Base-by-base conservation (phyloP, 92 coral and sea anemone genomes). In the Pocillopora meandrina region DNA sequence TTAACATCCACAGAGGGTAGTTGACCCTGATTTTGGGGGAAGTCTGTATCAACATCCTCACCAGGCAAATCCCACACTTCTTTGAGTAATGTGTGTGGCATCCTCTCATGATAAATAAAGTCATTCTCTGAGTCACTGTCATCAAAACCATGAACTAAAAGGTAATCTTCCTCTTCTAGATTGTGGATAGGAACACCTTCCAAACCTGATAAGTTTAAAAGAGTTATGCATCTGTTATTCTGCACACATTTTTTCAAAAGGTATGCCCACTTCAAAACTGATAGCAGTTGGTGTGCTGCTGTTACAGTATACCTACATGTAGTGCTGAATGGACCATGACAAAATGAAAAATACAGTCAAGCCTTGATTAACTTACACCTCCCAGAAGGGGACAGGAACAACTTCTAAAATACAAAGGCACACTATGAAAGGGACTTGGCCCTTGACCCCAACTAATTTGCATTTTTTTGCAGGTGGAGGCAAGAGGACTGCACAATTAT, bases 1-100 rank as follows among this genome's bases (percentile, higher is more conserved):
- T 72, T 73, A n/a, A 80, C 80, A 52, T 89, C 87, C 23, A 74
- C 89, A 18, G 85, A 71, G 62, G 65, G 82, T n/a, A 64, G 20
- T 56, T n/a, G 33, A 67, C 56, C 19, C 9, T 59, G 17, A 23
- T 36, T 21, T 56, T 91, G 87, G 1, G 69, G 52, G 63, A 91
- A 91, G 55, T 91, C 94, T 77, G 61, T 31, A 35, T 87, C 59
- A 35, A 87, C 72, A 15, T 90, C 91, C 57, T 83, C 91, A 26
- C 79, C 85, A 5, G 77, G 64, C 18, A 87, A 12, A 78, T 90
- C 69, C 86, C 93, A 83, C 14, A 87, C 62, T 73, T 90, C 91
- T 34, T 61, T 35, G 65, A 78, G 70, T 18, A 71, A 65, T 31
- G 34, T 82, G 42, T 72, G 80, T 17, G 60, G 80, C 80, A 75